A percentile compares a stretch with the other conserved stretches of the same genome.
Conservation (phyloP, 64 coral and sea anemone genomes). For the Montipora sp. region DNA sequence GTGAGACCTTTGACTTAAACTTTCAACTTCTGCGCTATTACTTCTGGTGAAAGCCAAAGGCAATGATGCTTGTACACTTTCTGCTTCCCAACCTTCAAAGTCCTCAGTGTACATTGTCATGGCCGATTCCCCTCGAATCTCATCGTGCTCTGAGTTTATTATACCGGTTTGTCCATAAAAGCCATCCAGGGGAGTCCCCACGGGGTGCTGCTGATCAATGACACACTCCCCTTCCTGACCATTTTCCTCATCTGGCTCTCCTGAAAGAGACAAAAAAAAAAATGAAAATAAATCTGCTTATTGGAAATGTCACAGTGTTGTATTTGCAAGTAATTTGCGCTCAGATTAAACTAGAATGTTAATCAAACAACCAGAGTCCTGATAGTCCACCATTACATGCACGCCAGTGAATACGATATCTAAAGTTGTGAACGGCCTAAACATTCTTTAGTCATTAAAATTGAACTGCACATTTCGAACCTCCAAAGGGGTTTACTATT, state of each 20-base stretch:
- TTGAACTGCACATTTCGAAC: no score
- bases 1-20: constrained; percentile 2
- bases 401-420: no score
- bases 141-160: constrained; percentile 11
- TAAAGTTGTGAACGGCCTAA: no score
- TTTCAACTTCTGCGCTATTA: background rate
- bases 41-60: constrained; percentile 22
- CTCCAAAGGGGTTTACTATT: no score
- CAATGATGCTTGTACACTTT: background rate
- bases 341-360: no score
- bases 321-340: no score
- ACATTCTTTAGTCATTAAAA: no score
- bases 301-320: no score
- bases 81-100: constrained; percentile 53
- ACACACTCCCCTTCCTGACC: constrained; percentile 24
- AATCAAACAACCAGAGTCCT: no score
- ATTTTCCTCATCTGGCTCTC: constrained; percentile 45
- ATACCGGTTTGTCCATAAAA: constrained; percentile 76
- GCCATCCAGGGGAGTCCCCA: background rate
- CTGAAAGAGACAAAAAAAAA: background rate
- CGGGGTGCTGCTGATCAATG: background rate
- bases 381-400: no score
- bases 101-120: constrained; percentile 66
- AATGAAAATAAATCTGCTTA: background rate
- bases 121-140: constrained; percentile 11